These are phyloP conservation scores for Bos taurus DNA, from an alignment of 2,113 vertebrate genomes.

Conservation along the genomic window ARS-UCD2.0 NC_037328.1:34778501-34779000, in stretches of 20 bases:
- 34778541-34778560: background rate
- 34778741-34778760: background rate
- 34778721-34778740: background rate
- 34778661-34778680: background rate
- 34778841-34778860: background rate
- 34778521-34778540: background rate
- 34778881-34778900: background rate
- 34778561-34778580: background rate
- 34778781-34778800: background rate
- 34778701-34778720: background rate
- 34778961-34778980: background rate
- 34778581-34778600: background rate
- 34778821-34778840: background rate
- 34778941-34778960: rapidly evolving
- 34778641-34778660: background rate
- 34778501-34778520: background rate
- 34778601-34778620: background rate
- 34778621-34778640: background rate
- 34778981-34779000: background rate
- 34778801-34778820: background rate
- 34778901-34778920: background rate
- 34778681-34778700: background rate
- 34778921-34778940: background rate
- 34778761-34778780: background rate
- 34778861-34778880: background rate